Percentiles rank a stretch among this genome's conserved stretches.
Evolutionary conservation across 35 echinoderm and acorn worm genomes (phyloP).

Genomic region (Heliocidaris erythrogramma): DNA sequence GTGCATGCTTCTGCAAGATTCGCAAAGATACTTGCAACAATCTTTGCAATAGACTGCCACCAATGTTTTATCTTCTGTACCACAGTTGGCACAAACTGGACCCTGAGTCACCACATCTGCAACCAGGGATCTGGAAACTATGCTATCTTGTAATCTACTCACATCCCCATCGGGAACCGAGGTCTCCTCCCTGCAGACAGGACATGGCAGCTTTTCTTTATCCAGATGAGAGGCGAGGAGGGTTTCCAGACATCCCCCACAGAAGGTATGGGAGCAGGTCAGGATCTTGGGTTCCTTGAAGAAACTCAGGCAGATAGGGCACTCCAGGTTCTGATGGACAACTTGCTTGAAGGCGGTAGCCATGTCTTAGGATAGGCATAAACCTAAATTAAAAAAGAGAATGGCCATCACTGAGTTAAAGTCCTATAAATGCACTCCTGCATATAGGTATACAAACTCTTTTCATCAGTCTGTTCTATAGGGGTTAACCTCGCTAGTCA

Average conservation of each 20-base stretch:
- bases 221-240: background rate
- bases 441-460: too few species aligned
- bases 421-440: too few species aligned
- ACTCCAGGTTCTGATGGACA: too few species aligned
- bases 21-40: background rate
- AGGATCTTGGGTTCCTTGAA: background rate
- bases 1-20: background rate
- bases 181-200: background rate
- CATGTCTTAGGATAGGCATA: too few species aligned
- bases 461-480: too few species aligned
- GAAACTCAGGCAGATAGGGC: background rate
- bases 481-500: too few species aligned
- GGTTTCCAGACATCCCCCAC: background rate
- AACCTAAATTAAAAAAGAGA: too few species aligned
- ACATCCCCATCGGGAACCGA: background rate
- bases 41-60: background rate
- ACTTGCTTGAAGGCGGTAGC: background rate
- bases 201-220: background rate
- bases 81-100: background rate
- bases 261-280: conserved; percentile 8
- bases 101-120: background rate
- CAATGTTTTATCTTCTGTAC: background rate
- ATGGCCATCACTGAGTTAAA: too few species aligned
- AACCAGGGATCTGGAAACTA: background rate
- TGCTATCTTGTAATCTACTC: background rate